A percentile compares a stretch with the other conserved stretches of the same genome.
Conservation (phyloP, 2,797 vertebrate species). For the Micrastur ruficollis region DNA sequence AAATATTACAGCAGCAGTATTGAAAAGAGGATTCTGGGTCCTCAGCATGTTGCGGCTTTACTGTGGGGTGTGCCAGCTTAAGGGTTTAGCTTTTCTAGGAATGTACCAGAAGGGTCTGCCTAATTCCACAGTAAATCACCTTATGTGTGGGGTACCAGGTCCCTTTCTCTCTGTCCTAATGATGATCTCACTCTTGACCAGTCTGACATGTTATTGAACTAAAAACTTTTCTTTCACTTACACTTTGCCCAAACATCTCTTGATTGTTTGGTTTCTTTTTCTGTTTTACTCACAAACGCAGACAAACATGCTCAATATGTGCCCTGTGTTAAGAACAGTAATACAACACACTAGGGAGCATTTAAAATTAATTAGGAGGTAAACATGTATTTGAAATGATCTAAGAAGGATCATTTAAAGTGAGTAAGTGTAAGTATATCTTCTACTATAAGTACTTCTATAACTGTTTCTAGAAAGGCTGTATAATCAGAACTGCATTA, state of each 20-base stretch:
- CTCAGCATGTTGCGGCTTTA: not conserved
- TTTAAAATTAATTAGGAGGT: not conserved
- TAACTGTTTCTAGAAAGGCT: not conserved
- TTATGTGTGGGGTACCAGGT: not conserved
- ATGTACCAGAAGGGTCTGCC: not conserved
- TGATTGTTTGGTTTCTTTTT: not conserved
- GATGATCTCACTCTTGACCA: not conserved
- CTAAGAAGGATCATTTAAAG: not conserved
- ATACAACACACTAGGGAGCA: not conserved
- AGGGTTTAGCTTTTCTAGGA: not conserved
- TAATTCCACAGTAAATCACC: not conserved
- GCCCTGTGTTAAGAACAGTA: not conserved
- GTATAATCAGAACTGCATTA: not conserved
- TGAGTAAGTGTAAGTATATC: not conserved
- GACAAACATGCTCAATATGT: not conserved
- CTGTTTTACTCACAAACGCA: not conserved
- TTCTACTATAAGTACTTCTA: not conserved
- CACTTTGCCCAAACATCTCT: not conserved
- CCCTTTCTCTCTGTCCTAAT: not conserved
- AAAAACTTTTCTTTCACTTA: not conserved
- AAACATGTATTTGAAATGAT: not conserved
- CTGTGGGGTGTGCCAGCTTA: not conserved
- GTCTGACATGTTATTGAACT: not conserved
- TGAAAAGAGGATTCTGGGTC: not conserved
- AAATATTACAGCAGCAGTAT: not conserved